These are phyloP conservation scores for Pogonognathellus flavescens DNA, from an alignment of 1,140 invertebrate species.

Conservation along the genomic window DNA sequence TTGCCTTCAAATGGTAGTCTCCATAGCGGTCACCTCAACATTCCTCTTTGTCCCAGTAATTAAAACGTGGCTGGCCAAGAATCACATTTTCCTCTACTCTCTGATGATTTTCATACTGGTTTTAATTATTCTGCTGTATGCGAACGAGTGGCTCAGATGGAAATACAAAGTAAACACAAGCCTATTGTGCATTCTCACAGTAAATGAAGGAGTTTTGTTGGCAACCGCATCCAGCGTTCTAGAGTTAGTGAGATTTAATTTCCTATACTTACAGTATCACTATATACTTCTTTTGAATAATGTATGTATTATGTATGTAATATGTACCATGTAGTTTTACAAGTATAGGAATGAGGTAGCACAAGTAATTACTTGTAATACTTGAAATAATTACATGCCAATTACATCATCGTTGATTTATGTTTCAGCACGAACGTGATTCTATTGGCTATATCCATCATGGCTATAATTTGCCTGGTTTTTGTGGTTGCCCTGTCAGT, in stretches of 20 bases:
- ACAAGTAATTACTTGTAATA: too few species aligned
- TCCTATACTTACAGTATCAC: too few species aligned
- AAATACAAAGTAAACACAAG: slow-evolving; percentile 6
- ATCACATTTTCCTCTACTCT: not conserved
- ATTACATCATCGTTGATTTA: not conserved
- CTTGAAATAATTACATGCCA: not conserved
- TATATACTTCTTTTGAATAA: too few species aligned
- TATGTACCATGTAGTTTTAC: not conserved
- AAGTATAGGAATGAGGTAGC: not conserved
- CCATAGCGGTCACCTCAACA: not conserved
- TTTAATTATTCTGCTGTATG: not conserved
- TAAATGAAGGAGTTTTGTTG: not conserved
- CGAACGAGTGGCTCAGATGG: slow-evolving; percentile 10
- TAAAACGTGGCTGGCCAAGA: not conserved
- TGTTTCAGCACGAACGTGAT: slow-evolving; percentile 22
- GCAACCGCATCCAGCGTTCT: not conserved
- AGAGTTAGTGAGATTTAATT: not conserved
- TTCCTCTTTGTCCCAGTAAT: not conserved
- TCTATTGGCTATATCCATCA: slow-evolving; percentile 7
- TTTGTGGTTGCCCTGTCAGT: slow-evolving; percentile 14
- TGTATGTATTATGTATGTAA: not conserved
- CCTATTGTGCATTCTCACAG: not conserved
- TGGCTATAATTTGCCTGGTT: not conserved
- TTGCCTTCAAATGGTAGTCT: not conserved
- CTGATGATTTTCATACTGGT: not conserved